Evolutionary conservation across 2,888 invertebrate species (phyloP).

Genomic region (Hoplodrina ambigua): DNA sequence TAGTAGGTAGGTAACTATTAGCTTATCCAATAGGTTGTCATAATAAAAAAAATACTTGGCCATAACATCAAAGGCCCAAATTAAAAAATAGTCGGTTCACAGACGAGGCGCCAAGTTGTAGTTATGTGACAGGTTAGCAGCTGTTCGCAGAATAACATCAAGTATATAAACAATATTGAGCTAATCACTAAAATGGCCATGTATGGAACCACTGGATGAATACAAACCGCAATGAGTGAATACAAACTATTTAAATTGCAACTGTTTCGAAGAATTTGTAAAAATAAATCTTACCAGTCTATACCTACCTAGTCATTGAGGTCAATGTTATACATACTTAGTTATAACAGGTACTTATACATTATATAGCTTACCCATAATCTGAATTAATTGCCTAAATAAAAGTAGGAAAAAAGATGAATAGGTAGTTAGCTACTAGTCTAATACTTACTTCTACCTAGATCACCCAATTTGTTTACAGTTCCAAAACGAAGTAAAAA

Average conservation of each 20-base stretch:
- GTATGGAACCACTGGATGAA: slow-evolving; percentile 19
- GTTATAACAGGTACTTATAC: neutral
- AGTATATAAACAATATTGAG: slow-evolving; percentile 29
- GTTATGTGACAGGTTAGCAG: neutral
- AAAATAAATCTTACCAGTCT: slow-evolving; percentile 15
- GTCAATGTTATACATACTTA: slow-evolving; percentile 32
- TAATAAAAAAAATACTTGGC: neutral
- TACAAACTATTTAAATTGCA: slow-evolving; percentile 1
- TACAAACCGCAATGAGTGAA: slow-evolving; percentile 46
- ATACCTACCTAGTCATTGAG: slow-evolving; percentile 25
- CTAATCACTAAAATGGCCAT: slow-evolving; percentile 21
- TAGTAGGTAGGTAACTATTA: too few relatives aligned
- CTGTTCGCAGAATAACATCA: slow-evolving; percentile 31
- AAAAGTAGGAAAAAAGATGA: too few relatives aligned
- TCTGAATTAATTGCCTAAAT: too few relatives aligned
- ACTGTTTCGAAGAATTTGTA: slow-evolving; percentile 39
- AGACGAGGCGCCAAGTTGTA: slow-evolving; percentile 9
- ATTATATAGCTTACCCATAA: neutral
- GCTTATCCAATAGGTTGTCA: too few relatives aligned
- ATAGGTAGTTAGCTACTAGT: too few relatives aligned
- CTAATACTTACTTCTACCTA: too few relatives aligned
- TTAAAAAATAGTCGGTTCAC: neutral
- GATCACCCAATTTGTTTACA: too few relatives aligned
- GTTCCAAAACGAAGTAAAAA: too few relatives aligned
- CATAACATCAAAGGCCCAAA: neutral